Conservation (phyloP, 53 echinoderm and acorn worm species). For the Holothuria scabra region DNA sequence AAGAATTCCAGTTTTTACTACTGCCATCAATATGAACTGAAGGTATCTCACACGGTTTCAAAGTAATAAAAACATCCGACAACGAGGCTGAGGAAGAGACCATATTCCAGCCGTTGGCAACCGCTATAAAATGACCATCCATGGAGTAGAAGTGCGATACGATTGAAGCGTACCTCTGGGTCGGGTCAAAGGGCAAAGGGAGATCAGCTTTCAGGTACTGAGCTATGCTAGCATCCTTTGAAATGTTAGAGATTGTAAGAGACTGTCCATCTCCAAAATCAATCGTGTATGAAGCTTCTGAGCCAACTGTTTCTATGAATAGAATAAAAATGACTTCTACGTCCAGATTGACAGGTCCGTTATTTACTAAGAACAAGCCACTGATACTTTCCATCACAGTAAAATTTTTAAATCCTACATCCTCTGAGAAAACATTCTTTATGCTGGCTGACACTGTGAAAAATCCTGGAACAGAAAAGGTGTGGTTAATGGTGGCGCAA, state of each 20-base stretch:
- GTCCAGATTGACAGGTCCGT: conserved; percentile 65
- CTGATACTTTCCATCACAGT: conserved; percentile 63
- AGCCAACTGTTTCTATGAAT: conserved; percentile 65
- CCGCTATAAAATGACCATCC: conserved; percentile 60
- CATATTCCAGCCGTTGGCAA: conserved; percentile 59
- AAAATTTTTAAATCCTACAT: conserved; percentile 13
- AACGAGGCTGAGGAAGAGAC: conserved; percentile 52
- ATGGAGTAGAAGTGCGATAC: conserved; percentile 62
- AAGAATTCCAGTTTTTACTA: conserved; percentile 50
- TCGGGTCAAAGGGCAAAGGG: conserved; percentile 73
- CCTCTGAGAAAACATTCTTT: conserved; percentile 59
- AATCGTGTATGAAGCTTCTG: conserved; percentile 54
- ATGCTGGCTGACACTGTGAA: conserved; percentile 53
- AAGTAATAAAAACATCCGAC: conserved; percentile 63
- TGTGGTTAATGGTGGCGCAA: conserved; percentile 6
- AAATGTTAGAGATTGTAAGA: conserved; percentile 28
- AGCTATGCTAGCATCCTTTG: conserved; percentile 29
- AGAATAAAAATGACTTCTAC: conserved; percentile 69
- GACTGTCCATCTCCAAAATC: conserved; percentile 78
- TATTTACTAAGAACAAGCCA: conserved; percentile 69
- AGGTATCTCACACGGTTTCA: conserved; percentile 64
- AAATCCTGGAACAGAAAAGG: conserved; percentile 50
- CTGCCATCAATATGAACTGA: conserved; percentile 68
- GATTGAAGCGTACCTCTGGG: conserved; percentile 54
- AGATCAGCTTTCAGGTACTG: conserved; percentile 56